Evolutionary conservation across 2,888 invertebrate species (phyloP), one percentile per base, ranked within the genome.

Genomic region (Morpho helenor): DNA sequence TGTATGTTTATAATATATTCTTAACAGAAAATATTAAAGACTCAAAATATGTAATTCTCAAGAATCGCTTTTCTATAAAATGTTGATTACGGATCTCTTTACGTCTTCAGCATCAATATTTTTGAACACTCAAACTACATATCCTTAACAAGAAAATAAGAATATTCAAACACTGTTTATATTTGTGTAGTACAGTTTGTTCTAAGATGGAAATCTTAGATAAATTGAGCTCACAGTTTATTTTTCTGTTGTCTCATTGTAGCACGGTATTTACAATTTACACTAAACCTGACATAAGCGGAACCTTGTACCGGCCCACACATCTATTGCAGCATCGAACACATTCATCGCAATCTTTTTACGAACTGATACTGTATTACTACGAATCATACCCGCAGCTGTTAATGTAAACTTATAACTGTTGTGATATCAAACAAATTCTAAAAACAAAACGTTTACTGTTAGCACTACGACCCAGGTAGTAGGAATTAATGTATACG

Each of bases 351-450:
- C 52, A 57, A 59, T 53, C 52, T 59, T 67, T 61, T 62, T 59
- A 49, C 65, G 67, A 70, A 68, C 56, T 64, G 44, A 58, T 57
- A 59, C 64, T 60, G 63, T 57, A 66, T 65, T 68, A 67, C 68
- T 66, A 54, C 63, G 68, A 71, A 65, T 52, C 62, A 50, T 64
- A 59, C 66, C 62, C 64, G 63, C 65, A 64, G 55, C 55, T 54
- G 58, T 62, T 60, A 64, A 69, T 62, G 59, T 56, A 61, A 66
- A 68, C 65, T 67, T 62, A 62, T 57, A 61, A 60, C 61, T 59
- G 57, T 61, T 56, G 58, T 60, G 63, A 67, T 63, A 54, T 57
- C 61, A 54, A 60, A 66, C 56, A 68, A 64, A 62, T 69, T 68
- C 66, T 65, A 57, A 60, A 67, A 62, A 65, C 52, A 59, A 65